Evolutionary conservation across 2,113 vertebrate genomes (phyloP), one percentile per base, ranked within the genome.

Genomic region (human (Homo sapiens)): DNA sequence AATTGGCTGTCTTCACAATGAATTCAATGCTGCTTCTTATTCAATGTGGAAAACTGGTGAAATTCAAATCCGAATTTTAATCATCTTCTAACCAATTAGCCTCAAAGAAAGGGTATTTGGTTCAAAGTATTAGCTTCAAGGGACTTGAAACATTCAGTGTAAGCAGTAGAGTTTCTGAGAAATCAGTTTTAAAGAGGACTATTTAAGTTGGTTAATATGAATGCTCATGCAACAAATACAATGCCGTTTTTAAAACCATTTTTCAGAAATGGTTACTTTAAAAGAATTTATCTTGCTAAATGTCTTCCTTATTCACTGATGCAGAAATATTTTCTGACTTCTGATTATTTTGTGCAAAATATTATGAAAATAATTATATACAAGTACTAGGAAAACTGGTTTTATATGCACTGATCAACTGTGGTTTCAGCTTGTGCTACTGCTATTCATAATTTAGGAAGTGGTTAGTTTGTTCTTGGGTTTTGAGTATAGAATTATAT

Each of bases 281-380:
- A 81, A 88, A 45, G 75, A 94, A 61, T 92, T 97, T 94, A 72
- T 86, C 35, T 90, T 38, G 50, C 40, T 88, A 48, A 90, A 70
- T 43, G 40, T 79, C 50, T 95, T 97, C 92, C 32, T 35, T 43
- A 0, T 92, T 98, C 95, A 89, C 20, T 81, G 75, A 82, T 80
- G 82, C 81, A 89, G 43, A 90, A 95, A 93, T 75, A 64, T 40
- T 94, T 87, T 38, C 59, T 79, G 30, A 72, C 85, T 95, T 96
- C 82, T 97, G 82, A 90, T 89, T 83, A 97, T 97, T 98, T 98
- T 84, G 75, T n/a, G 45, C 35, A 96, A 86, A 96, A 83, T 97
- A 94, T 68, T 72, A 95, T 76, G 76, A 93, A 97, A 96, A 86
- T 98, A 95, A 98, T 97, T 98, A 90, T 16, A 93, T 35, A 93